Evolutionary conservation across 37 sponge, comb jelly and placozoan genomes (phyloP).

Genomic region (Bolinopsis microptera): DNA sequence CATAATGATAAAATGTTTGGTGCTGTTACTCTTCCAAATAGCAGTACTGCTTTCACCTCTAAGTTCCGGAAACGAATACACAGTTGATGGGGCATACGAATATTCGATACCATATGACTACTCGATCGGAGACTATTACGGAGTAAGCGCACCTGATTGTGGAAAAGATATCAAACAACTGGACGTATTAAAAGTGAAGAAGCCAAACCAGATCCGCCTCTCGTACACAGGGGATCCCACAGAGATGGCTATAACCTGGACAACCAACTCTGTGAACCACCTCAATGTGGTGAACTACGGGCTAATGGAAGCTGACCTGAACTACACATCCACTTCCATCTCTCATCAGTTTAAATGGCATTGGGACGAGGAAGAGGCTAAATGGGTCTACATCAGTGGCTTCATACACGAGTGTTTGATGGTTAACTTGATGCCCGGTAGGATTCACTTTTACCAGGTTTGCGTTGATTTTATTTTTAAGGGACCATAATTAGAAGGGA

Average conservation of each 20-base stretch:
- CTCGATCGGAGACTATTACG: background rate
- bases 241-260: conserved; percentile 54
- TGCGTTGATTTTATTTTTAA: too few species aligned
- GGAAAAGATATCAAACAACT: conserved; percentile 21
- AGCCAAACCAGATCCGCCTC: conserved; percentile 48
- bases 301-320: background rate
- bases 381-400: conserved; percentile 26
- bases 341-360: conserved; percentile 49
- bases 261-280: conserved; percentile 40
- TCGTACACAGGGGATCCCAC: conserved; percentile 40
- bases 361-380: background rate
- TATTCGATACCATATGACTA: background rate
- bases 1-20: too few species aligned
- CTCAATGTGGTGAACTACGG: conserved; percentile 34
- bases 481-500: too few species aligned
- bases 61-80: background rate
- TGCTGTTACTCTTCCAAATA: too few species aligned
- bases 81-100: background rate
- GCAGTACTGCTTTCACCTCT: too few species aligned
- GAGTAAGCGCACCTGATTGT: background rate
- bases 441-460: conserved; percentile 43
- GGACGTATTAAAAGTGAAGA: background rate
- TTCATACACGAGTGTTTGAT: conserved; percentile 61
- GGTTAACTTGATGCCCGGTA: conserved; percentile 50
- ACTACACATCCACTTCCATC: background rate